Evolutionary conservation across 2,797 vertebrate species (phyloP), one percentile per base, ranked within the genome.

Genomic region (Acomys russatus): DNA sequence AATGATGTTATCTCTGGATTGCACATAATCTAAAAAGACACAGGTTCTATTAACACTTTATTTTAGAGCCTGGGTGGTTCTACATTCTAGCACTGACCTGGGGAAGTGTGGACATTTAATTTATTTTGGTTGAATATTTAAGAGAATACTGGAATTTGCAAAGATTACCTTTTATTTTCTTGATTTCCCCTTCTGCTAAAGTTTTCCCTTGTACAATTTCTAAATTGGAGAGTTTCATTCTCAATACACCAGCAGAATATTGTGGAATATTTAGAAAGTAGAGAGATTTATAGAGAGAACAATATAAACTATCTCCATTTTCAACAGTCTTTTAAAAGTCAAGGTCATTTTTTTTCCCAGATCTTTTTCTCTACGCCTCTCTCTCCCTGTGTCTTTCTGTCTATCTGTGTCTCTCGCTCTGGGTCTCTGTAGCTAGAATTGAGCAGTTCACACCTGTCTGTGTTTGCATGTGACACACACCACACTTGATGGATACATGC

Each of bases 91-190:
- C 25, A 56, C 4, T 92, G 9, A 91, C 1, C 3, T 44, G 25
- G 0, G 23, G 15, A 7, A 17, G 6, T 22, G 3, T 61, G 20
- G 25, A 0, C 28, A 25, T 64, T 76, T 56, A 30, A 35, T 71
- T 15, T 3, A 3, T 35, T 49, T 54, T 44, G 54, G 15, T 83
- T 86, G n/a, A 70, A 35, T 79, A 22, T 78, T 66, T 82, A 68
- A 89, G 54, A 73, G 38, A 94, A 91, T 44, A 3, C 25, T 80
- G 3, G 61, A 38, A 6, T 86, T 93, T 86, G 10, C 44, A 71
- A 51, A 91, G 28, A 15, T 71, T 86, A 35, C 77, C 51, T 92
- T 94, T 94, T 33, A 51, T 82, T 92, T 88, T 92, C n/a, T 92
- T 1, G 2, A 7, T 51, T 38, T n/a, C 64, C 35, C 9, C 5